Base-by-base conservation (phyloP, 2,113 vertebrate species). In the Neodon shergylaensis region DNA sequence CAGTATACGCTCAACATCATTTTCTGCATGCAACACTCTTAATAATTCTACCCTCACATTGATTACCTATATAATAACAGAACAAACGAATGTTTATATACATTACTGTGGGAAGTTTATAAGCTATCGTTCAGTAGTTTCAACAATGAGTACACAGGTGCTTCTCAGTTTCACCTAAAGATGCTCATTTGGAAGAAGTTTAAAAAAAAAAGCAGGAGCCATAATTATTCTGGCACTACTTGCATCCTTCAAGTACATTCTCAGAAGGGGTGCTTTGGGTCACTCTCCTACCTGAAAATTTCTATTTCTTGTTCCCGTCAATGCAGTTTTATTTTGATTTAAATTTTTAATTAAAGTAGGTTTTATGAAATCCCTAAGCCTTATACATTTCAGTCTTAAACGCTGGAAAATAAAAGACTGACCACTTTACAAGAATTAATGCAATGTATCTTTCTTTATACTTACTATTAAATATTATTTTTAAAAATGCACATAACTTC, bases 401-500 rank as follows among this genome's bases (percentile, higher is more conserved):
- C 1, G 42, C 9, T 21, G 54, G 28, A 54, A n/a, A 63, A 13
- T 82, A 81, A 79, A 28, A 84, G 3, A 66, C 1, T 92, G 85
- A 92, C 73, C n/a, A 74, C 58, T 96, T 82, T 58, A 44, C 28
- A 10, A 76, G 36, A 96, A 95, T 4, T 49, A 7, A 79, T 49
- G 44, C 88, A 70, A 58, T 58, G 26, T 42, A 33, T 47, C 42
- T 81, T 68, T 79, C 49, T 82, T 87, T 22, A 36, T 94, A 90
- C 52, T 91, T 42, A n/a, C 68, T 81, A 91, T 83, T 96, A 77
- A 65, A 88, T 47, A 3, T 65, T 73, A 54, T n/a, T 84, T 88
- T 26, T 3, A 28, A 82, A 92, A 91, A 68, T 70, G 26, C 0
- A 14, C 76, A 36, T 33, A 88, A 76, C 83, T 94, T 95, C 74